Conservation (phyloP, 2,113 vertebrate genomes). For the Galemys pyrenaicus region DNA sequence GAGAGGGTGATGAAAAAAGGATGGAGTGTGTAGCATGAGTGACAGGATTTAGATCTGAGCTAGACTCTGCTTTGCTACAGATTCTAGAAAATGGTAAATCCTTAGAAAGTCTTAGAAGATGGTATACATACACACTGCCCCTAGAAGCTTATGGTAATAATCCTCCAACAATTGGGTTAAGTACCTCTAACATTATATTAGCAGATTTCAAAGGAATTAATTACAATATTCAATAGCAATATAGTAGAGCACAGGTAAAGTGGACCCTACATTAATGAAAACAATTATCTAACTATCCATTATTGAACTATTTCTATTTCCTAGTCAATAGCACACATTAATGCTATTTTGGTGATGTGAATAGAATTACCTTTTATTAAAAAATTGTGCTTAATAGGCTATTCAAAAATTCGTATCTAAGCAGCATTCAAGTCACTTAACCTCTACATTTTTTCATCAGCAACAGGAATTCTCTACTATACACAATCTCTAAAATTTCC, state of each 20-base stretch:
- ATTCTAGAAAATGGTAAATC: too few species aligned
- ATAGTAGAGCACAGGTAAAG: slow-evolving; percentile 19
- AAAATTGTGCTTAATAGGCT: slow-evolving; percentile 49
- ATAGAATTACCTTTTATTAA: slow-evolving; percentile 40
- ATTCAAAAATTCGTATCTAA: slow-evolving; percentile 27
- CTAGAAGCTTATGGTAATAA: background rate
- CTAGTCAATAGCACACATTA: slow-evolving; percentile 21
- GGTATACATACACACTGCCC: background rate
- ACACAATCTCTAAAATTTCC: background rate
- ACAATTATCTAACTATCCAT: slow-evolving; percentile 61
- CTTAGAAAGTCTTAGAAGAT: background rate
- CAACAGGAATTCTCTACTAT: background rate
- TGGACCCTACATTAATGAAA: slow-evolving; percentile 46
- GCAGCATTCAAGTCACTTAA: slow-evolving; percentile 18
- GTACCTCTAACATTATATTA: background rate
- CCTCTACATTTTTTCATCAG: background rate
- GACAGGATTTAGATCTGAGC: background rate
- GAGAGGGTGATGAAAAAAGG: background rate
- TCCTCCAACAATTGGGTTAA: background rate
- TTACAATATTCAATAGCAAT: slow-evolving; percentile 4
- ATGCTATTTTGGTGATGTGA: slow-evolving; percentile 21
- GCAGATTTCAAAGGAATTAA: slow-evolving; percentile 33
- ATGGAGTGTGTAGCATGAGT: background rate
- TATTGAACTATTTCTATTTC: slow-evolving; percentile 45
- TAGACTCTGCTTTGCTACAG: background rate